Evolutionary conservation across 2,113 vertebrate genomes (phyloP).

Genomic region (Atrichornis clamosus): DNA sequence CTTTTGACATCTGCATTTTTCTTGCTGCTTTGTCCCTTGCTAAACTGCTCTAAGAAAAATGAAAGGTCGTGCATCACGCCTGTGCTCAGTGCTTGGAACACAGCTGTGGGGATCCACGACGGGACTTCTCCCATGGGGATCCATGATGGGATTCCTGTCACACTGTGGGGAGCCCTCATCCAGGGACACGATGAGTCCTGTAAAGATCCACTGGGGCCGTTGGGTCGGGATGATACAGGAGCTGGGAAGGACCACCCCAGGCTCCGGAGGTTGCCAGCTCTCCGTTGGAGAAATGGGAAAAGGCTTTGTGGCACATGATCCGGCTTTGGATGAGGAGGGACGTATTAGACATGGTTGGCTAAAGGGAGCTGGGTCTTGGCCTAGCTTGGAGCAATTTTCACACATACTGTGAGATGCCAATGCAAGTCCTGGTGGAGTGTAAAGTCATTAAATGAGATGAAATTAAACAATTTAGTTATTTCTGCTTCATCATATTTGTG

Average conservation of each 20-base stretch:
- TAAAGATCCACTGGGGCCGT: not conserved
- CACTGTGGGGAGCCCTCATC: not conserved
- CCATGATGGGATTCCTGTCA: not conserved
- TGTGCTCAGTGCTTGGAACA: not conserved
- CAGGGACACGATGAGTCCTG: not conserved
- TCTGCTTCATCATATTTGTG: conserved; percentile 71
- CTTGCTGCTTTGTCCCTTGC: not conserved
- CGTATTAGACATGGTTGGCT: conserved; percentile 13
- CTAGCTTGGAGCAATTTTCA: conserved; percentile 27
- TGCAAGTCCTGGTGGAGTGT: conserved; percentile 31
- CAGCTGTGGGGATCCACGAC: not conserved
- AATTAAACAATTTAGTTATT: conserved; percentile 60
- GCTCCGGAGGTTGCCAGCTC: not conserved
- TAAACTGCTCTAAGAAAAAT: not conserved
- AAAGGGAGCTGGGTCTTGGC: conserved; percentile 25
- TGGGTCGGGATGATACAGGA: not conserved
- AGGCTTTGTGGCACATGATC: not conserved
- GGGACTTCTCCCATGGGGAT: not conserved
- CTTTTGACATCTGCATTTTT: not conserved
- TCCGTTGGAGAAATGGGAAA: not conserved
- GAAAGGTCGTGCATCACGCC: not conserved
- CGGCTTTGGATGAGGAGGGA: not conserved
- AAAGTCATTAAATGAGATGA: conserved; percentile 49
- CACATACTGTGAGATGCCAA: conserved; percentile 35
- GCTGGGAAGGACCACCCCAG: not conserved